phyloP scores from a whole-genome alignment of 2,888 invertebrate species.

The Microctonus aethiopoides region DNA sequence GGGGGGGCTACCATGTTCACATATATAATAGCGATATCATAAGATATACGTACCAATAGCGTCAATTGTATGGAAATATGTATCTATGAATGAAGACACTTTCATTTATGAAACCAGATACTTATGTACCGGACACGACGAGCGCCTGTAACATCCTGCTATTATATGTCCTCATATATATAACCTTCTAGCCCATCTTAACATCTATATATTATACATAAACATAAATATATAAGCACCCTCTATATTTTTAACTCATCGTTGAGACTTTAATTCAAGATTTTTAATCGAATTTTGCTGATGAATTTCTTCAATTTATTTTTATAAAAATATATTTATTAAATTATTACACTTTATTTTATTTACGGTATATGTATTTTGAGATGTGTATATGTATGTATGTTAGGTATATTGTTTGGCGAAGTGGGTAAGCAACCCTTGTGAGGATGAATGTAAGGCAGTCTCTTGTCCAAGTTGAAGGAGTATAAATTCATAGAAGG shows the following conservation, averaged over 20 bases:
- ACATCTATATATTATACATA: not conserved
- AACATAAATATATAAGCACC: not conserved
- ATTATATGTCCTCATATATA: slow-evolving; percentile 61
- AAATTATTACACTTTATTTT: no score
- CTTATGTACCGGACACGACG: slow-evolving; percentile 63
- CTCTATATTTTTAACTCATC: no score
- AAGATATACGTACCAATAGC: slow-evolving; percentile 62
- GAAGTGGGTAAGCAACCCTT: no score
- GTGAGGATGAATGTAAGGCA: no score
- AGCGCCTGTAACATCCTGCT: slow-evolving; percentile 65
- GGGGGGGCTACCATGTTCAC: slow-evolving; percentile 33
- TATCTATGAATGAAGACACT: slow-evolving; percentile 67
- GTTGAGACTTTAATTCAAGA: no score
- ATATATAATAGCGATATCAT: slow-evolving; percentile 61
- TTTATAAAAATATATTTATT: no score
- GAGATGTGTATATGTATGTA: no score
- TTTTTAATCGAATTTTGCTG: no score
- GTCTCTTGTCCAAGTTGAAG: slow-evolving; percentile 37
- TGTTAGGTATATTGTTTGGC: no score
- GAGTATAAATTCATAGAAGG: slow-evolving; percentile 23
- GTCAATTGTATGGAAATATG: slow-evolving; percentile 66
- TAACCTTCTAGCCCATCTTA: slow-evolving; percentile 6
- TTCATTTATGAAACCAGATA: slow-evolving; percentile 66
- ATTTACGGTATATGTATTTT: no score
- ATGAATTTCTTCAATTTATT: no score